phyloP scores from a whole-genome alignment of 2,888 invertebrate genomes.

The Abrostola tripartita region DNA sequence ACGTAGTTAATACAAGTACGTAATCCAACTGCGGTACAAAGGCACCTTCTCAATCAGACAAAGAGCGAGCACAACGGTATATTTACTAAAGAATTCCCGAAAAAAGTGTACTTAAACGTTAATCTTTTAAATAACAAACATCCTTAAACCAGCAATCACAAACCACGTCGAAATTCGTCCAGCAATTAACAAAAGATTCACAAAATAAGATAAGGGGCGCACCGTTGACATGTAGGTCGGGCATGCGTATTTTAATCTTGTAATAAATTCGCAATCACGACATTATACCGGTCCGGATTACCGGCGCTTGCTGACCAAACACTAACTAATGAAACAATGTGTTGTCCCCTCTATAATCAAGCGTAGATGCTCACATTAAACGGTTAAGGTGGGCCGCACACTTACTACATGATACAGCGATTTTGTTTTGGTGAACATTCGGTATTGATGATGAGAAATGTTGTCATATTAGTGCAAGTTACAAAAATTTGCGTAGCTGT shows the following conservation, averaged over 20 bases:
- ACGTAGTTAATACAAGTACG: too few relatives aligned
- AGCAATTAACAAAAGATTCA: slow-evolving; percentile 44
- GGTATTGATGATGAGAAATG: too few relatives aligned
- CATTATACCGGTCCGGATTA: slow-evolving; percentile 43
- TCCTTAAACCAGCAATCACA: slow-evolving; percentile 13
- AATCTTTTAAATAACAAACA: not conserved
- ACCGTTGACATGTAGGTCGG: slow-evolving; percentile 11
- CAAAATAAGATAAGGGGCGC: slow-evolving; percentile 42
- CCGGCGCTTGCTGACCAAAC: slow-evolving; percentile 69
- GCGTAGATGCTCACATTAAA: slow-evolving; percentile 64
- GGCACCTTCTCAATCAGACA: too few relatives aligned
- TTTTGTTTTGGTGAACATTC: not conserved
- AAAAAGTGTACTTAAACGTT: too few relatives aligned
- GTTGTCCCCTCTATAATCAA: slow-evolving; percentile 70
- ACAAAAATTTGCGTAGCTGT: too few relatives aligned
- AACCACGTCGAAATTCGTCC: slow-evolving; percentile 12
- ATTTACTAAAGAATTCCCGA: too few relatives aligned
- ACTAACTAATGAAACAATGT: slow-evolving; percentile 74
- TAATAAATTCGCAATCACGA: slow-evolving; percentile 54
- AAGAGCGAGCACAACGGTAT: too few relatives aligned
- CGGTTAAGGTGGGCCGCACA: slow-evolving; percentile 51
- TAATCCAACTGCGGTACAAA: too few relatives aligned
- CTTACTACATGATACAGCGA: slow-evolving; percentile 17
- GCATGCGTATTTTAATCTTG: slow-evolving; percentile 23
- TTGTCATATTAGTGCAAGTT: too few relatives aligned